Conservation (phyloP, 2,797 vertebrate genomes). For the Cercopithecus hamlyni region DNA sequence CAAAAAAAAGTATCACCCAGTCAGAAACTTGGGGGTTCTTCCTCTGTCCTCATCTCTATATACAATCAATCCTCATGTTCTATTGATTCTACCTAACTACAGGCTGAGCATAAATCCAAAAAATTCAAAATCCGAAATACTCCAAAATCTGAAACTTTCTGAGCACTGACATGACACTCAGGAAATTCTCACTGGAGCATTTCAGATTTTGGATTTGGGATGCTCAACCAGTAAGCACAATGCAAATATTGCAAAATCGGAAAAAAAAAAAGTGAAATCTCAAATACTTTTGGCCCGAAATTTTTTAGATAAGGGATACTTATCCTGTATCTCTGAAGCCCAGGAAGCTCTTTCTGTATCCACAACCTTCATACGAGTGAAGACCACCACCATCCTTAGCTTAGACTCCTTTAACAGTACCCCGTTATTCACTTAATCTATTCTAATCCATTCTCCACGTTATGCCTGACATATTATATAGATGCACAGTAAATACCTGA, state of each 20-base stretch:
- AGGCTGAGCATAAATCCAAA: background rate
- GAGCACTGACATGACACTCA: background rate
- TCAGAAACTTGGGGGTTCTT: background rate
- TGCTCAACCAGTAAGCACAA: background rate
- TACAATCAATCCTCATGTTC: background rate
- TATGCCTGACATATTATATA: background rate
- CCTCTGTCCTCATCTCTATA: background rate
- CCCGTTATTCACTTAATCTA: background rate
- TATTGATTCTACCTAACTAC: background rate
- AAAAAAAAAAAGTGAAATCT: background rate
- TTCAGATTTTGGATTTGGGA: background rate
- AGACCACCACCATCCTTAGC: background rate
- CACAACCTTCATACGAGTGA: background rate
- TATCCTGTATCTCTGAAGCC: background rate
- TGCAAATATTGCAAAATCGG: background rate
- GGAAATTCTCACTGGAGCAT: background rate
- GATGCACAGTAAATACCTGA: background rate
- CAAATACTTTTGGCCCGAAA: background rate
- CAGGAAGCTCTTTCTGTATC: background rate
- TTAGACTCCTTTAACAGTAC: background rate
- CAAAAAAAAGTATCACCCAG: background rate
- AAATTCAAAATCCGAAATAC: background rate
- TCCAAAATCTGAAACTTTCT: background rate
- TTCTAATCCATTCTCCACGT: background rate
- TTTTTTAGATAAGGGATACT: background rate